Conservation (phyloP, 2,113 vertebrate species). For the Melanocharis versteri region DNA sequence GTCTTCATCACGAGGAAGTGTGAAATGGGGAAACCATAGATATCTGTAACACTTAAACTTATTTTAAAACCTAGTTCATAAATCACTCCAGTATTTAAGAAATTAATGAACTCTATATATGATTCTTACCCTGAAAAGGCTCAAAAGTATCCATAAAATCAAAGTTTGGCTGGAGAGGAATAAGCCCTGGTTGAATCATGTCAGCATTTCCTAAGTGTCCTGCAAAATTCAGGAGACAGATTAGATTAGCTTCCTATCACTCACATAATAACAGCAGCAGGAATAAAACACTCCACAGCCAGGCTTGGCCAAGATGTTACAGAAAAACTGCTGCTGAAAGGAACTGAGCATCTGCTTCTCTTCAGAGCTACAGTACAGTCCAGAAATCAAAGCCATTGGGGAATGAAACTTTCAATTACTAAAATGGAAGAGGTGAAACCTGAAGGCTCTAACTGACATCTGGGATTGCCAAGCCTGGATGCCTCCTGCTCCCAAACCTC, state of each 20-base stretch:
- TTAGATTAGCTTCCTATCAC: not conserved
- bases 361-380: not conserved
- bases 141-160: conserved; percentile 99
- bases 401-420: not conserved
- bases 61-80: not conserved
- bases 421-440: not conserved
- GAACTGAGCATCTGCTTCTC: not conserved
- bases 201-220: conserved; percentile 95
- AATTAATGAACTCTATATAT: not conserved
- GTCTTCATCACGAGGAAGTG: not conserved
- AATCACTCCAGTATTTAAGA: not conserved
- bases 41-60: not conserved
- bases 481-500: not conserved
- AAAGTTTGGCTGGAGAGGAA: conserved; percentile 93
- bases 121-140: conserved; percentile 87
- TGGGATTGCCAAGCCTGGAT: not conserved
- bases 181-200: conserved; percentile 98
- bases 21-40: not conserved
- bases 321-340: not conserved
- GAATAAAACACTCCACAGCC: not conserved
- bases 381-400: not conserved
- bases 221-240: conserved; percentile 58
- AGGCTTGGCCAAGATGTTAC: not conserved
- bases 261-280: not conserved
- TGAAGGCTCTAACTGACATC: not conserved